phyloP scores from a whole-genome alignment of 2,888 invertebrate genomes.

The Auanema sp. region DNA sequence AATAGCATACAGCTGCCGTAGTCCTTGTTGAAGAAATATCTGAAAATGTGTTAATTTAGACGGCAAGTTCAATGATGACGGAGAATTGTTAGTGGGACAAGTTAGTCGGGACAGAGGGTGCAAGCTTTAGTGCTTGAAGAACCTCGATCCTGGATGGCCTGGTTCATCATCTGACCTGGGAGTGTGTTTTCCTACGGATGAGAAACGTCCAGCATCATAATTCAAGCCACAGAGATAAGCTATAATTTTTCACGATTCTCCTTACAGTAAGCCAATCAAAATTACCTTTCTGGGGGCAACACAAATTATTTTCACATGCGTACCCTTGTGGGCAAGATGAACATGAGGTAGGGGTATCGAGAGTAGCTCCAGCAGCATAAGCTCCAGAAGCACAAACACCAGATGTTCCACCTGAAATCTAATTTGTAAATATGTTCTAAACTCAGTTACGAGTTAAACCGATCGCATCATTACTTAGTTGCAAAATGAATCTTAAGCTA shows the following conservation, averaged over 20 bases:
- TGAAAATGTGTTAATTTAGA: constrained; percentile 15
- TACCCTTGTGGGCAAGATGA: constrained; percentile 55
- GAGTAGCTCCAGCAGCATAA: constrained; percentile 39
- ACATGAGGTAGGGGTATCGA: constrained; percentile 30
- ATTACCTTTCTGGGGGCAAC: constrained; percentile 57
- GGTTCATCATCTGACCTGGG: constrained; percentile 34
- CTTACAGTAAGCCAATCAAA: not conserved
- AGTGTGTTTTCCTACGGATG: constrained; percentile 51
- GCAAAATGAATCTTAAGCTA: not conserved
- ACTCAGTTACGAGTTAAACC: not conserved
- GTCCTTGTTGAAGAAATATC: constrained; percentile 56
- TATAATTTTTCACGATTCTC: constrained; percentile 16
- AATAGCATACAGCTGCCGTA: constrained; percentile 61
- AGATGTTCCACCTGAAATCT: constrained; percentile 5
- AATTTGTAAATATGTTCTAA: not conserved
- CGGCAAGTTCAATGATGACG: not conserved
- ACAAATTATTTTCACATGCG: constrained; percentile 44
- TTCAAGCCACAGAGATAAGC: constrained; percentile 51
- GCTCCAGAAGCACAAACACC: constrained; percentile 34
- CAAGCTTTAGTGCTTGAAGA: not conserved
- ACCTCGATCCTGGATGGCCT: constrained; percentile 4
- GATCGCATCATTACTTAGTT: not conserved
- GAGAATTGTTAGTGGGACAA: not conserved
- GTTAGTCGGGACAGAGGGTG: no score
- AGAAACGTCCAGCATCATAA: constrained; percentile 60